Evolutionary conservation across 2,888 invertebrate genomes (phyloP).

Genomic region (Andrena minutula): DNA sequence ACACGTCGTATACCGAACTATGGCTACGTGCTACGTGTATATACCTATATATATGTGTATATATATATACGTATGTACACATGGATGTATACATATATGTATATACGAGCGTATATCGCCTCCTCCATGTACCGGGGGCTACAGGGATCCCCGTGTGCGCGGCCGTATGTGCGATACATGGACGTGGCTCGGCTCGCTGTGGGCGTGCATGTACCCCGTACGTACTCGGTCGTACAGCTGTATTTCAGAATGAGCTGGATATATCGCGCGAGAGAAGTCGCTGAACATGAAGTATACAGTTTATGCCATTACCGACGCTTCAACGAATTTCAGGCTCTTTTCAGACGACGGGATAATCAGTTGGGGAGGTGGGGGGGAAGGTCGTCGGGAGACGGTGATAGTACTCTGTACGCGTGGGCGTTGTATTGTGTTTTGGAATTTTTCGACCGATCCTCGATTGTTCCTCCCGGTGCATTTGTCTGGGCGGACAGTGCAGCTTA

Average conservation of each 20-base stretch:
- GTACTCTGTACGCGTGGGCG: background rate
- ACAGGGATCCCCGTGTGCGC: conserved; percentile 7
- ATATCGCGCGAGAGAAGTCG: conserved; percentile 75
- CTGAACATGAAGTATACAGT: conserved; percentile 72
- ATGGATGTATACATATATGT: conserved; percentile 19
- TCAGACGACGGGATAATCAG: conserved; percentile 61
- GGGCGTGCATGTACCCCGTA: conserved; percentile 54
- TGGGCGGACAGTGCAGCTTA: conserved; percentile 14
- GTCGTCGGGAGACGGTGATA: conserved; percentile 36
- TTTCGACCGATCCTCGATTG: conserved; percentile 34
- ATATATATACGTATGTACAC: conserved; percentile 41
- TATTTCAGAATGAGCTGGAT: conserved; percentile 80
- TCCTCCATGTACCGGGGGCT: conserved; percentile 7
- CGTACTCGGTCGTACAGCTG: conserved; percentile 67
- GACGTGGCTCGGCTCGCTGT: conserved; percentile 25
- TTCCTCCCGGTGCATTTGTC: conserved; percentile 5
- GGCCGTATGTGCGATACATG: conserved; percentile 18
- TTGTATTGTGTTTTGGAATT: conserved; percentile 37
- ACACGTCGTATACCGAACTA: conserved; percentile 74
- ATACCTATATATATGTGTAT: conserved; percentile 55
- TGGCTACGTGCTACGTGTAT: conserved; percentile 74
- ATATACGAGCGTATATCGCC: conserved; percentile 10
- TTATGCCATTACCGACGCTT: conserved; percentile 79
- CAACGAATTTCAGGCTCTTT: conserved; percentile 75
- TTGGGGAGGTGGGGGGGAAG: conserved; percentile 45